Conservation (phyloP, 2,888 invertebrate species). For the Lasius fuliginosus region DNA sequence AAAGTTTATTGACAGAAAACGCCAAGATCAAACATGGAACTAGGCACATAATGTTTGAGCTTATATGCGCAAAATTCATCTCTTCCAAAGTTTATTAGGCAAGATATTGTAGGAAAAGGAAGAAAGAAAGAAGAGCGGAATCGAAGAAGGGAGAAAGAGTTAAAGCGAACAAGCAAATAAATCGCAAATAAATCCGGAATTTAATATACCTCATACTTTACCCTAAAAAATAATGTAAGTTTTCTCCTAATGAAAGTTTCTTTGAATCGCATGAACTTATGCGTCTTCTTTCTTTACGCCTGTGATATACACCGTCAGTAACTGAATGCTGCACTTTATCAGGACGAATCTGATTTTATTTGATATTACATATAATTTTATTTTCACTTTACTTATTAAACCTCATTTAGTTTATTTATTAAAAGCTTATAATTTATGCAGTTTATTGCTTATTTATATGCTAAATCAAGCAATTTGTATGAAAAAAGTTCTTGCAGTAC, state of each 20-base stretch:
- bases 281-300: not conserved
- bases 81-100: conserved; percentile 29
- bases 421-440: too few species aligned
- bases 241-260: conserved; percentile 34
- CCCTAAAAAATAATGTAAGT: conserved; percentile 2
- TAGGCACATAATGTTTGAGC: not conserved
- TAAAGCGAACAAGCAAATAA: conserved; percentile 27
- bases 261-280: conserved; percentile 34
- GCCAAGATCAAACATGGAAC: not conserved
- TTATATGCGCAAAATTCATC: conserved; percentile 16
- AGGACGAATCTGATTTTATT: too few species aligned
- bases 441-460: too few species aligned
- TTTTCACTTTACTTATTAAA: too few species aligned
- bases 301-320: not conserved
- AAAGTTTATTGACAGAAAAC: not conserved
- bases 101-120: conserved; percentile 17
- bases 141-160: not conserved
- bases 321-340: not conserved
- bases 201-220: conserved; percentile 24
- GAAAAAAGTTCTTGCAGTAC: too few species aligned
- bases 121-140: not conserved
- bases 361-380: too few species aligned
- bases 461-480: too few species aligned
- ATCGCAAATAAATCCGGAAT: conserved; percentile 30
- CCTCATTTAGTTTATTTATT: too few species aligned